These are phyloP conservation scores for Hemitrygon akajei DNA, from an alignment of 2,797 vertebrate genomes.

Conservation along the genomic window DNA sequence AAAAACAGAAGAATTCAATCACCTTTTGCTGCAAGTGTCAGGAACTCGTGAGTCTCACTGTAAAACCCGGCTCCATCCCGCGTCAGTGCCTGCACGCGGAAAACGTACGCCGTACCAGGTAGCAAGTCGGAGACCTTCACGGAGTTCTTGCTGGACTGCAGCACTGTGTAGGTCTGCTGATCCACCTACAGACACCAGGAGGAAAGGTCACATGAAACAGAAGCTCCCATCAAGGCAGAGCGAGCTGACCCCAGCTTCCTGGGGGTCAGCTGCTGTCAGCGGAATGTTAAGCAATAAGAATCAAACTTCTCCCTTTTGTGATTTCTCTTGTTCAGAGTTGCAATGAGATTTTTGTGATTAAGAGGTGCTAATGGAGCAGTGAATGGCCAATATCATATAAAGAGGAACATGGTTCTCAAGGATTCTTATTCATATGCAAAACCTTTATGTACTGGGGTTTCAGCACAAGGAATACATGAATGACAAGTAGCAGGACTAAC, in stretches of 20 bases:
- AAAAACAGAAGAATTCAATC: not conserved
- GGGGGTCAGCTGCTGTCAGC: not conserved
- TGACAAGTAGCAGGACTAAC: not conserved
- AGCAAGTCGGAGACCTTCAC: constrained; percentile 73
- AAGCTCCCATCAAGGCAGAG: not conserved
- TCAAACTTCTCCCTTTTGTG: not conserved
- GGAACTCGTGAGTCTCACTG: constrained; percentile 77
- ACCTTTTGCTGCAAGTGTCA: constrained; percentile 62
- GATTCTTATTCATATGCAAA: not conserved
- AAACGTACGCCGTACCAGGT: constrained; percentile 75
- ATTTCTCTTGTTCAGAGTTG: not conserved
- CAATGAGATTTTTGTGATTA: not conserved
- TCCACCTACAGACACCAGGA: constrained; percentile 55
- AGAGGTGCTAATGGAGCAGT: not conserved
- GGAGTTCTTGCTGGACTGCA: constrained; percentile 73
- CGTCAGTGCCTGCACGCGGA: constrained; percentile 78
- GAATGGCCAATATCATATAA: not conserved
- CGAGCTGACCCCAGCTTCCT: not conserved
- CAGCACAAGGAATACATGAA: not conserved
- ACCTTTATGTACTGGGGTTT: not conserved
- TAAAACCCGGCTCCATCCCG: constrained; percentile 71
- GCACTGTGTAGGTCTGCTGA: constrained; percentile 83
- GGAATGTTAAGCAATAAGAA: not conserved
- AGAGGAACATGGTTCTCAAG: not conserved
- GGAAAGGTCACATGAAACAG: not conserved